Evolutionary conservation across 2,888 invertebrate species (phyloP).

Genomic region (Nineta flava): DNA sequence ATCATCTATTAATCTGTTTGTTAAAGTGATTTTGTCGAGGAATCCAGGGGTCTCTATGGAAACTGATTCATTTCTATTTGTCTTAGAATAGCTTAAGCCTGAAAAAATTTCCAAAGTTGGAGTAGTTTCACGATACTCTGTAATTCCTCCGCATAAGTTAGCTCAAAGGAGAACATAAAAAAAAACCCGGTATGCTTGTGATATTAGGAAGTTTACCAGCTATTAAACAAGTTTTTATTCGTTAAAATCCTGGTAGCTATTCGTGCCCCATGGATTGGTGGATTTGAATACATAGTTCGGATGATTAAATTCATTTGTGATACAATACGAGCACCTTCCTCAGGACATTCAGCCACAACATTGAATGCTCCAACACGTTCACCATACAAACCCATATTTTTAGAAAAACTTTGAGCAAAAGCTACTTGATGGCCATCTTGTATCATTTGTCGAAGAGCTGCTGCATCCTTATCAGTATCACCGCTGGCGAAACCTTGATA

Average conservation of each 20-base stretch:
- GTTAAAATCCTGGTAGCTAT: constrained; percentile 75
- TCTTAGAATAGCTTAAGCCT: no score
- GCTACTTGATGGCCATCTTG: constrained; percentile 70
- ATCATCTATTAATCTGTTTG: no score
- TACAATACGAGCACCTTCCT: constrained; percentile 69
- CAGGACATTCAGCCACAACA: constrained; percentile 53
- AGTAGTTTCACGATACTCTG: no score
- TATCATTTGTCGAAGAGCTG: constrained; percentile 74
- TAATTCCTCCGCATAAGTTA: no score
- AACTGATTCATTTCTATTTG: no score
- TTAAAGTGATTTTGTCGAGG: no score
- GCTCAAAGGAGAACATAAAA: no score
- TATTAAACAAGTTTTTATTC: constrained; percentile 44
- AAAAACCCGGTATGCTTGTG: no score
- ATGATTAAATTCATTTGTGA: constrained; percentile 93
- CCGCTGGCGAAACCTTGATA: constrained; percentile 96
- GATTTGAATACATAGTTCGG: constrained; percentile 93
- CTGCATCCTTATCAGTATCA: constrained; percentile 71
- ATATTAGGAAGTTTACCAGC: constrained; percentile 58
- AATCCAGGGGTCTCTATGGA: no score
- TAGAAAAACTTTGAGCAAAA: constrained; percentile 89
- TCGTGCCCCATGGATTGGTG: constrained; percentile 85
- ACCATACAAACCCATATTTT: constrained; percentile 90
- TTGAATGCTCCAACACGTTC: constrained; percentile 89
- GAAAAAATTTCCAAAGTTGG: no score